Evolutionary conservation across 2,113 vertebrate species (phyloP).

Genomic region (Scartelaos histophorus): DNA sequence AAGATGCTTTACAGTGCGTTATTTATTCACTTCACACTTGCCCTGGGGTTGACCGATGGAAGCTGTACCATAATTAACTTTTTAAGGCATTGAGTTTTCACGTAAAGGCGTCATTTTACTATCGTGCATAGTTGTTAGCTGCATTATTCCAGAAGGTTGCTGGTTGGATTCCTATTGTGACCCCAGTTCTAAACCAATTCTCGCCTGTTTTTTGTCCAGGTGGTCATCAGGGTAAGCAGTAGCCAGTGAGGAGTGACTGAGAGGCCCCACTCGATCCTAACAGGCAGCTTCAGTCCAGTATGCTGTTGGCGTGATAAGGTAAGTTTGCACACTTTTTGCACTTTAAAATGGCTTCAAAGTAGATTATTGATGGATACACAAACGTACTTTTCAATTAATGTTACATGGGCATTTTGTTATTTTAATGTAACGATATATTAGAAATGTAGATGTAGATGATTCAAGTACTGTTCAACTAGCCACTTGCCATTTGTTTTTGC

Average conservation of each 20-base stretch:
- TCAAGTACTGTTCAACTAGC: too few species aligned
- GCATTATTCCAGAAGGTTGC: not conserved
- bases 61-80: not conserved
- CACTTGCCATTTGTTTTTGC: too few species aligned
- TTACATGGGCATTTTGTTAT: too few species aligned
- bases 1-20: not conserved
- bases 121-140: not conserved
- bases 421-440: too few species aligned
- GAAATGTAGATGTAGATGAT: too few species aligned
- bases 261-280: constrained; percentile 82
- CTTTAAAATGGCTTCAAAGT: constrained; percentile 10
- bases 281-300: constrained; percentile 90
- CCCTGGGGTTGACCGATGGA: not conserved
- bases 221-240: constrained; percentile 59
- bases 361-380: not conserved
- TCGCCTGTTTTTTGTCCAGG: constrained; percentile 50
- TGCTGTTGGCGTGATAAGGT: constrained; percentile 98
- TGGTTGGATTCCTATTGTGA: constrained; percentile 30
- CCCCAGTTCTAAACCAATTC: constrained; percentile 31
- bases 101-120: too few species aligned
- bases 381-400: not conserved
- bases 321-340: constrained; percentile 51
- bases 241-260: constrained; percentile 68
- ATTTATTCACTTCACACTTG: not conserved
- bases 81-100: too few species aligned